phyloP scores from a whole-genome alignment of 2,888 invertebrate genomes.

The Cheilosia soror region DNA sequence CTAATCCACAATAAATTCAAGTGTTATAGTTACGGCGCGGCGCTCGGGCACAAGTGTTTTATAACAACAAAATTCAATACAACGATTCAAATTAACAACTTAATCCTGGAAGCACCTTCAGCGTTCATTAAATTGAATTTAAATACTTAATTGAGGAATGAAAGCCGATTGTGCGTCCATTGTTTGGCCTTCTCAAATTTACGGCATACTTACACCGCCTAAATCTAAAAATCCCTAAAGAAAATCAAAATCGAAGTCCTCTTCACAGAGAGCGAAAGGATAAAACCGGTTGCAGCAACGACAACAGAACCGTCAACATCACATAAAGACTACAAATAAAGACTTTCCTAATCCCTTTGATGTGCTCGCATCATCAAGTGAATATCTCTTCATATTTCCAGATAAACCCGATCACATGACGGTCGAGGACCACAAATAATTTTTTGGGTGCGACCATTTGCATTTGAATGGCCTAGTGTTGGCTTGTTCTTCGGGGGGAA shows the following conservation, averaged over 20 bases:
- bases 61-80: conserved; percentile 1
- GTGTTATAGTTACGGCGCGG: conserved; percentile 20
- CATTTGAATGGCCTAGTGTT: conserved; percentile 58
- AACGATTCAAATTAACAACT: conserved; percentile 39
- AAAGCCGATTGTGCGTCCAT: conserved; percentile 49
- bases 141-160: conserved; percentile 64
- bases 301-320: conserved; percentile 53
- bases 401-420: conserved; percentile 59
- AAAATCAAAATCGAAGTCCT: conserved; percentile 10
- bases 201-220: conserved; percentile 58
- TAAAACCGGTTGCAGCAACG: conserved; percentile 54
- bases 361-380: conserved; percentile 68
- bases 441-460: conserved; percentile 63
- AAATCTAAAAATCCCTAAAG: conserved; percentile 14
- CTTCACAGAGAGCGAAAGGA: conserved; percentile 14
- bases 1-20: conserved; percentile 54
- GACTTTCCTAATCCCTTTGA: conserved; percentile 71
- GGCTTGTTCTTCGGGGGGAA: conserved; percentile 36
- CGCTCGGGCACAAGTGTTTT: conserved; percentile 16
- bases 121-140: conserved; percentile 67
- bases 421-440: conserved; percentile 46
- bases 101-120: conserved; percentile 48
- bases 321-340: conserved; percentile 49
- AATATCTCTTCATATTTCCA: conserved; percentile 64
- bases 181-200: conserved; percentile 64